Conservation (phyloP, 2,113 vertebrate species). For the Chaetura pelagica region DNA sequence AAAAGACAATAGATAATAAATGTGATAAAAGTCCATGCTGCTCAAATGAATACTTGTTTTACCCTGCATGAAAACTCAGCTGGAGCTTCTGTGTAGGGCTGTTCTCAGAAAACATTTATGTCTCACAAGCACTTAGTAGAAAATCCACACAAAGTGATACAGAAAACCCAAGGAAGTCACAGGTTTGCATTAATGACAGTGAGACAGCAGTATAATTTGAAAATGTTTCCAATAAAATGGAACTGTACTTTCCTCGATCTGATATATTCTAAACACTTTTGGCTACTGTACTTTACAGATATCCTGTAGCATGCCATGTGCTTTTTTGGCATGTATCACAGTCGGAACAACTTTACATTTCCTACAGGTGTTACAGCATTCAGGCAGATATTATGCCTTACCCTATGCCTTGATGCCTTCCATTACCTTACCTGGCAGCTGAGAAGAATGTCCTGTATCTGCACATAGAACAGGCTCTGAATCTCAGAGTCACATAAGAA, state of each 20-base stretch:
- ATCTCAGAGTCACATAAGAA: not conserved
- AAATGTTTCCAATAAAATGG: not conserved
- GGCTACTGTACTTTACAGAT: not conserved
- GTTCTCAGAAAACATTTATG: not conserved
- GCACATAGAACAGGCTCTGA: not conserved
- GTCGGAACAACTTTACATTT: not conserved
- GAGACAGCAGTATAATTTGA: not conserved
- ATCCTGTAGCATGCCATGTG: not conserved
- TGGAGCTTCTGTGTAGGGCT: not conserved
- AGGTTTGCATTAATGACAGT: not conserved
- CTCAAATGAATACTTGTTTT: not conserved
- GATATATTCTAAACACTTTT: not conserved
- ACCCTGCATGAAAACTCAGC: not conserved
- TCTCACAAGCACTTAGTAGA: not conserved
- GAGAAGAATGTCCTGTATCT: not conserved
- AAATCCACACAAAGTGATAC: not conserved
- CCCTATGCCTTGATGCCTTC: not conserved
- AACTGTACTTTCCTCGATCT: not conserved
- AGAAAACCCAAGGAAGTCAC: not conserved
- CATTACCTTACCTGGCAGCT: not conserved
- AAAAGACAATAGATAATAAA: conserved; percentile 9
- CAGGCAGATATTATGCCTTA: not conserved
- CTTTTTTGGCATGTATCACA: not conserved
- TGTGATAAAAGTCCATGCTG: not conserved
- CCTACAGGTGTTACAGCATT: not conserved